Conservation (phyloP, 2,797 vertebrate genomes). For the Helicolenus hilgendorfi region DNA sequence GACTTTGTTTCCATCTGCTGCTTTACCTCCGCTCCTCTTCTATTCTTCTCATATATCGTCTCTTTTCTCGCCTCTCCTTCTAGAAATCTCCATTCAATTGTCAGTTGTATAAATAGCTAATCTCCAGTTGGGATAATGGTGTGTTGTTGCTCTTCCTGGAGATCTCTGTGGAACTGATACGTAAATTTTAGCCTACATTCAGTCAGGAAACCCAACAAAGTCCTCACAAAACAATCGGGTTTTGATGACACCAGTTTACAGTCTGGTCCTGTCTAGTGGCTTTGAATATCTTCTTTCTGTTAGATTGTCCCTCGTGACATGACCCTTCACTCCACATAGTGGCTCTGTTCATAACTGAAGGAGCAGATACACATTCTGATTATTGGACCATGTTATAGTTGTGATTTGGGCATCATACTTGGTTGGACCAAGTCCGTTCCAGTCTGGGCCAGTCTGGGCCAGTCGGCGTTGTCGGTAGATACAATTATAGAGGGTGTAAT, state of each 20-base stretch:
- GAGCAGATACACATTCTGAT: not conserved
- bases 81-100: slow-evolving; percentile 10
- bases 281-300: not conserved
- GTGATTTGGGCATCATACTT: not conserved
- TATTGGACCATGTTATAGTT: not conserved
- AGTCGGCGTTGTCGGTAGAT: not conserved
- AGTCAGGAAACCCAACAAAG: not conserved
- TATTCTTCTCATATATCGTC: not conserved
- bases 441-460: too few relatives aligned
- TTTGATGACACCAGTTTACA: not conserved
- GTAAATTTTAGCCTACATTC: not conserved
- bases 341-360: not conserved
- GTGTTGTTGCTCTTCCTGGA: not conserved
- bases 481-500: not conserved
- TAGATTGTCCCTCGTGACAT: not conserved
- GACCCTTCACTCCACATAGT: not conserved
- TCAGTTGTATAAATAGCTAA: slow-evolving; percentile 2
- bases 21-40: not conserved
- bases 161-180: not conserved
- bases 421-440: not conserved
- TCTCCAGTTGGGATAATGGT: not conserved
- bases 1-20: not conserved
- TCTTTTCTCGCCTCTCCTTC: not conserved
- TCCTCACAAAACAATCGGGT: not conserved
- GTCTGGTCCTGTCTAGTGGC: not conserved